Base-by-base conservation (phyloP, 2,113 vertebrate genomes). In the Sander vitreus region DNA sequence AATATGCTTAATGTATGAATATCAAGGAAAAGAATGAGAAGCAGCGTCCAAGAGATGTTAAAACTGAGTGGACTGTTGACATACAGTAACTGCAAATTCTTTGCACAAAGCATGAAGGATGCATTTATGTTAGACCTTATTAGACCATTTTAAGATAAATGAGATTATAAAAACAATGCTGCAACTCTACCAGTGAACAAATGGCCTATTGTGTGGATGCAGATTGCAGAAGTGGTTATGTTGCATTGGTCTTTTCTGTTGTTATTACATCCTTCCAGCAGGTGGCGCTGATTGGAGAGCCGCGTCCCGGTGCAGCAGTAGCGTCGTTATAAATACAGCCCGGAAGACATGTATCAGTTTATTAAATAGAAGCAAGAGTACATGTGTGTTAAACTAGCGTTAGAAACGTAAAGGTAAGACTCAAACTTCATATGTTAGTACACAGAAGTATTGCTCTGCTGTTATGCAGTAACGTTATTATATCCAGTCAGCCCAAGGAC, bases 311-410 rank as follows among this genome's bases (percentile, higher is more conserved):
- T 19, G 64, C 83, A 12, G 59, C 74, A 15, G 59, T 71, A 15
- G 5, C 60, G 39, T 43, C 30, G 2, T 64, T 86, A 94, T 94
- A 94, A 93, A 94, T 79, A 58, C 33, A 85, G 80, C 64, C 79
- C 78, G 76, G 90, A 92, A 88, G 77, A 14, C 36, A 19, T 69
- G 54, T 12, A 16, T 11, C 33, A 23, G 11, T n/a, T 23, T 10
- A 64, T 45, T 18, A 63, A 27, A 62, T 39, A 62, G 2, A 69
- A 85, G 60, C 72, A 76, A 69, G 72, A 70, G 66, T 73, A 50
- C 83, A 76, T 89, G 76, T 83, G 85, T 65, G 30, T 25, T 45
- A 50, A 63, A 67, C 21, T 19, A 59, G 58, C 18, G 48, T 36
- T 14, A 2, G 25, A 65, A 25, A 63, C 73, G 39, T 63, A 39